Conservation (phyloP, 2,113 vertebrate species). For the Colistium nudipinnis region DNA sequence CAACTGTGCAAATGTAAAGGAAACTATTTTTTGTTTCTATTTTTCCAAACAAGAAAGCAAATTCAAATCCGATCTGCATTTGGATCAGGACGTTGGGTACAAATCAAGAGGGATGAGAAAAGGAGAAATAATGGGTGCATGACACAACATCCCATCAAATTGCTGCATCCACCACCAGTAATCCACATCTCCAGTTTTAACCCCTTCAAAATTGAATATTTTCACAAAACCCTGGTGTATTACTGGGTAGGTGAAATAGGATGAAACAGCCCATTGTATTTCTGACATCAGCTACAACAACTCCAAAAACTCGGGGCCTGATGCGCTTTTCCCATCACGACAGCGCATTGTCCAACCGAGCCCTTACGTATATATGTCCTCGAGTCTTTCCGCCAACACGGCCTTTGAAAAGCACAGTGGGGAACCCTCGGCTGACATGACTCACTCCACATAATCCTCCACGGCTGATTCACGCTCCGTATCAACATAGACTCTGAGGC, state of each 20-base stretch:
- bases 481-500: slow-evolving; percentile 51
- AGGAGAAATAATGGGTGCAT: not conserved
- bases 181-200: not conserved
- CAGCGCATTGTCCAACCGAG: slow-evolving; percentile 29
- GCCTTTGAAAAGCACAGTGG: slow-evolving; percentile 59
- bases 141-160: too few relatives aligned
- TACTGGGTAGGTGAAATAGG: too few relatives aligned
- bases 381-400: slow-evolving; percentile 49
- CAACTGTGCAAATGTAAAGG: slow-evolving; percentile 46
- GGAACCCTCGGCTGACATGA: slow-evolving; percentile 66
- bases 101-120: slow-evolving; percentile 40
- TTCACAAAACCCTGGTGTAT: too few relatives aligned
- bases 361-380: slow-evolving; percentile 7
- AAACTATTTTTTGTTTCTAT: too few relatives aligned
- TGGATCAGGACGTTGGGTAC: slow-evolving; percentile 18
- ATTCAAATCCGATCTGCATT: slow-evolving; percentile 17
- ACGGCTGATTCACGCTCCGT: slow-evolving; percentile 70
- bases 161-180: too few relatives aligned
- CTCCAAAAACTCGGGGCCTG: too few relatives aligned
- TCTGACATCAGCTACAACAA: too few relatives aligned
- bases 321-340: too few relatives aligned
- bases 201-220: too few relatives aligned
- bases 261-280: too few relatives aligned
- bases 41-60: slow-evolving; percentile 16
- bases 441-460: slow-evolving; percentile 70